phyloP scores from a whole-genome alignment of 2,113 vertebrate species.

The Tupaia chinensis region DNA sequence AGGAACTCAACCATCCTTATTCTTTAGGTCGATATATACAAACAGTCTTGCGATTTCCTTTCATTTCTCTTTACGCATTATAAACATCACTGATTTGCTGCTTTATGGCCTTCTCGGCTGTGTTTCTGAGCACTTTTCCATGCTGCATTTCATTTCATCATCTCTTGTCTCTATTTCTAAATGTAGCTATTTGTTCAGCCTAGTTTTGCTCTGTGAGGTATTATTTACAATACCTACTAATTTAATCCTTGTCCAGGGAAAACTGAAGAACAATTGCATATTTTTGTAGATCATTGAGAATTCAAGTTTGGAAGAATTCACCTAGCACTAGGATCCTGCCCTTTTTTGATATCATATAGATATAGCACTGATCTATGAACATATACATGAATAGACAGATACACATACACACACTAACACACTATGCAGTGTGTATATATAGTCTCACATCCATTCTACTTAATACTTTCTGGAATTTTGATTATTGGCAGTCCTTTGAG shows the following conservation, averaged over 20 bases:
- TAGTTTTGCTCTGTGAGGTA: slow-evolving; percentile 50
- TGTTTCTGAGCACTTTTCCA: slow-evolving; percentile 61
- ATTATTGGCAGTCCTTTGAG: not conserved
- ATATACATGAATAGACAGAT: too few relatives aligned
- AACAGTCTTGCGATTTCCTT: slow-evolving; percentile 48
- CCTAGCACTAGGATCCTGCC: not conserved
- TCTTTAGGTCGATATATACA: slow-evolving; percentile 54
- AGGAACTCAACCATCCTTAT: not conserved
- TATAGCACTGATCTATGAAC: not conserved
- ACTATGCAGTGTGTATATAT: not conserved
- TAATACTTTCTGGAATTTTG: not conserved
- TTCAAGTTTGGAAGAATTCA: slow-evolving; percentile 24
- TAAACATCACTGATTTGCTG: slow-evolving; percentile 37
- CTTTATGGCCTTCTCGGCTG: slow-evolving; percentile 32
- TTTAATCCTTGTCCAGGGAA: slow-evolving; percentile 65
- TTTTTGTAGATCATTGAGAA: slow-evolving; percentile 46
- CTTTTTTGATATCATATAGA: not conserved
- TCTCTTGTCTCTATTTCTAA: slow-evolving; percentile 60
- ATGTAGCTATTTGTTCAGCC: slow-evolving; percentile 61
- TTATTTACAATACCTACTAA: slow-evolving; percentile 75
- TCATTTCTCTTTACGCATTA: slow-evolving; percentile 58
- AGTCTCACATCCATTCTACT: not conserved
- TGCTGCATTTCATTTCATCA: slow-evolving; percentile 59
- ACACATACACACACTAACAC: too few relatives aligned
- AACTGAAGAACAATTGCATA: not conserved